Percentiles rank a stretch among this genome's conserved stretches.
phyloP scores from a whole-genome alignment of 2,888 invertebrate genomes.

The Axea sp. region DNA sequence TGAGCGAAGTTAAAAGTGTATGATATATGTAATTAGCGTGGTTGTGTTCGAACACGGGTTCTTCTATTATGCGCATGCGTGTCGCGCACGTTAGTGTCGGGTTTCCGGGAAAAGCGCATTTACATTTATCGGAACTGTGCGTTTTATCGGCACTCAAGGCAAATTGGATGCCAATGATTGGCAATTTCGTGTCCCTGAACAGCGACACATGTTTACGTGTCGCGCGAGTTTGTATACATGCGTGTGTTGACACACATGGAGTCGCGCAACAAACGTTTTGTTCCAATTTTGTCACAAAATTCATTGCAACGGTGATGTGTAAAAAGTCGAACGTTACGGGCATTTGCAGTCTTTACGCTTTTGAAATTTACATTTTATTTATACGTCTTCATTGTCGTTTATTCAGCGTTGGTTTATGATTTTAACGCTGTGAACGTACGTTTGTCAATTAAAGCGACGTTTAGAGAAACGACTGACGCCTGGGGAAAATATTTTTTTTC shows the following conservation, averaged over 20 bases:
- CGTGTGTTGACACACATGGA: constrained; percentile 9
- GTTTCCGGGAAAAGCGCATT: constrained; percentile 47
- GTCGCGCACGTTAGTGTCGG: constrained; percentile 10
- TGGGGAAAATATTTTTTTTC: no score
- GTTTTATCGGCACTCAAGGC: constrained; percentile 46
- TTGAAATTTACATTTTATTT: no score
- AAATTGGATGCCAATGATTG: constrained; percentile 43
- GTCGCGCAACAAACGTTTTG: background rate
- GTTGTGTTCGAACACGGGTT: constrained; percentile 1
- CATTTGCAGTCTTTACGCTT: no score
- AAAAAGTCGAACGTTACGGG: no score
- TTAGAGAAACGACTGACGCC: no score
- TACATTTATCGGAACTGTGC: constrained; percentile 53
- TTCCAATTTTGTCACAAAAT: no score
- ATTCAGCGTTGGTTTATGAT: no score
- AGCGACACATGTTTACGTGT: constrained; percentile 34
- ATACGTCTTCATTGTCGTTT: no score
- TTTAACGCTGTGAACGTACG: no score
- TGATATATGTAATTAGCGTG: no score
- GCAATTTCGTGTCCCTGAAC: constrained; percentile 33
- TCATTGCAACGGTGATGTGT: no score
- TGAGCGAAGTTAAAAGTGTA: constrained; percentile 28
- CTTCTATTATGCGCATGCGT: constrained; percentile 8
- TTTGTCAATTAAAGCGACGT: no score
- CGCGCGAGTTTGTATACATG: background rate